Evolutionary conservation across 1,140 invertebrate genomes (phyloP).

Genomic region (Cydia amplana): DNA sequence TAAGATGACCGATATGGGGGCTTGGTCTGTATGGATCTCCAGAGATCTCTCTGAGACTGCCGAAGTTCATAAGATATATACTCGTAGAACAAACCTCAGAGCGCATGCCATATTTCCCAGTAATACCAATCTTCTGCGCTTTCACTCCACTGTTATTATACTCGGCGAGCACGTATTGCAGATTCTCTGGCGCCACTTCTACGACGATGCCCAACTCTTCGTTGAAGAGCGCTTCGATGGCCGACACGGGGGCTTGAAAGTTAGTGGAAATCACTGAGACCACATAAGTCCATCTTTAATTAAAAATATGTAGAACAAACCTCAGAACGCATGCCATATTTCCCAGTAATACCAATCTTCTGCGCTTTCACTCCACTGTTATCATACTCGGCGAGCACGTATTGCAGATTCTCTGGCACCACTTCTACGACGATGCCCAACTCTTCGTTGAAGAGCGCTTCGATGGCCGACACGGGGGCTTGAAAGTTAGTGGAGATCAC

Average conservation of each 20-base stretch:
- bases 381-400: conserved; percentile 83
- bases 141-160: conserved; percentile 83
- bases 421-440: conserved; percentile 95
- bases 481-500: conserved; percentile 87
- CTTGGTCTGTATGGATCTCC: conserved; percentile 84
- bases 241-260: conserved; percentile 75
- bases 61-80: conserved; percentile 91
- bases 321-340: conserved; percentile 84
- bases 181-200: conserved; percentile 84
- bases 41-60: conserved; percentile 91
- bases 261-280: conserved; percentile 90
- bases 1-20: conserved; percentile 78
- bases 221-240: conserved; percentile 88
- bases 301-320: conserved; percentile 40
- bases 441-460: conserved; percentile 94
- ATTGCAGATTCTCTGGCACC: conserved; percentile 73
- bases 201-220: conserved; percentile 97
- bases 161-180: conserved; percentile 81
- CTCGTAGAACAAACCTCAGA: conserved; percentile 73
- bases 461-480: conserved; percentile 78
- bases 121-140: conserved; percentile 87
- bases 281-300: conserved; percentile 97
- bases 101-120: conserved; percentile 83
- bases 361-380: conserved; percentile 82
- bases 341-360: conserved; percentile 85